Evolutionary conservation across 1,140 invertebrate genomes (phyloP).

Genomic region (Zaprionus africanus): DNA sequence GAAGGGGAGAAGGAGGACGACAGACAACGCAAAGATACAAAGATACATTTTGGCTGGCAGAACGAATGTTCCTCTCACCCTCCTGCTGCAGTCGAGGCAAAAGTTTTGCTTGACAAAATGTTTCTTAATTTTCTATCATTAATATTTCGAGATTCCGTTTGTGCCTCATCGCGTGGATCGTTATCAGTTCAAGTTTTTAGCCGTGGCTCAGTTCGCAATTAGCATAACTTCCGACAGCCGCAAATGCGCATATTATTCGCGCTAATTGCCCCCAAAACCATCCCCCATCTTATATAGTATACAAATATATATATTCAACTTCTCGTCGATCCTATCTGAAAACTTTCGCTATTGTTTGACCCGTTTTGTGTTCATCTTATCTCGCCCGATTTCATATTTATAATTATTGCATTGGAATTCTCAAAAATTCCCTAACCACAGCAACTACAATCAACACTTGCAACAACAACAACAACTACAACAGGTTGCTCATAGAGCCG

Average conservation of each 20-base stretch:
- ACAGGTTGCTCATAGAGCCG: constrained; percentile 28
- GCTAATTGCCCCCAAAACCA: constrained; percentile 52
- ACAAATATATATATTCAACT: background rate
- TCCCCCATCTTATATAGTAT: background rate
- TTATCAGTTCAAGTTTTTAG: constrained; percentile 54
- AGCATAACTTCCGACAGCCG: constrained; percentile 74
- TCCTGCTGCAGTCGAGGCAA: constrained; percentile 5
- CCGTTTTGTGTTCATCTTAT: constrained; percentile 26
- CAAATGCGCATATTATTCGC: constrained; percentile 53
- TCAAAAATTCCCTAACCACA: constrained; percentile 28
- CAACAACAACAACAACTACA: constrained; percentile 9
- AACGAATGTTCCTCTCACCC: background rate
- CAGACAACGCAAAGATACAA: constrained; percentile 49
- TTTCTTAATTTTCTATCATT: constrained; percentile 73
- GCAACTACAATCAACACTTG: background rate
- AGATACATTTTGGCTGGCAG: constrained; percentile 42
- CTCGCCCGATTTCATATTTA: constrained; percentile 35
- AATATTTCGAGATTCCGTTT: constrained; percentile 70
- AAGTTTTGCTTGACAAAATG: constrained; percentile 56
- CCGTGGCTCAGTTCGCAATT: constrained; percentile 56
- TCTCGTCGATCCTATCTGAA: constrained; percentile 11
- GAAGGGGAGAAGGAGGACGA: background rate
- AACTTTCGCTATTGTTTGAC: constrained; percentile 55
- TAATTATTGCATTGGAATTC: constrained; percentile 29
- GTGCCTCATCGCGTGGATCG: constrained; percentile 41